These are phyloP conservation scores for Pogonophryne albipinna DNA, from an alignment of 2,797 vertebrate genomes.

Conservation along the genomic window DNA sequence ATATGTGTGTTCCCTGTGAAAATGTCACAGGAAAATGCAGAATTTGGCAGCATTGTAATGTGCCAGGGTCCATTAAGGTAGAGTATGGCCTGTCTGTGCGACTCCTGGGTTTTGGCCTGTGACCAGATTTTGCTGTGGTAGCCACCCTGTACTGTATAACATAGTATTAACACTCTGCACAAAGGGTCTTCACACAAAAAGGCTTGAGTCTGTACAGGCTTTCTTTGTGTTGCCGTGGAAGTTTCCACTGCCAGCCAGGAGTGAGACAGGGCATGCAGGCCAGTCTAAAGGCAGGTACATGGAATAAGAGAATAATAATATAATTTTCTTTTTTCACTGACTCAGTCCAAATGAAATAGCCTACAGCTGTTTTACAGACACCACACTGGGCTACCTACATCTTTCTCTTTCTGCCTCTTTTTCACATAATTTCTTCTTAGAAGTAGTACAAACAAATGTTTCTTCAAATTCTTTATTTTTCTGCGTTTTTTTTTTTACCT, in stretches of 20 bases:
- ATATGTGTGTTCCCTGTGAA: slow-evolving; percentile 18
- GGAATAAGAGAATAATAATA: slow-evolving; percentile 67
- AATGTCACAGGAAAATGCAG: slow-evolving; percentile 16
- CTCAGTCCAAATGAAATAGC: slow-evolving; percentile 80
- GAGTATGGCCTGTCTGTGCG: slow-evolving; percentile 3
- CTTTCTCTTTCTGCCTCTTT: slow-evolving; percentile 24
- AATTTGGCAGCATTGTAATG: slow-evolving; percentile 15
- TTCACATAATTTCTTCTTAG: neutral
- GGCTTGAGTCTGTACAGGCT: slow-evolving; percentile 64
- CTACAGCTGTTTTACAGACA: slow-evolving; percentile 78
- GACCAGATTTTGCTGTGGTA: slow-evolving; percentile 47
- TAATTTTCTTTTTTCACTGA: slow-evolving; percentile 70
- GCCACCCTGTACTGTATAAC: slow-evolving; percentile 60
- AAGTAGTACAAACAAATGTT: neutral
- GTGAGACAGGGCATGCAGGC: slow-evolving; percentile 59
- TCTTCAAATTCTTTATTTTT: neutral
- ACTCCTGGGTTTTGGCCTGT: slow-evolving; percentile 25
- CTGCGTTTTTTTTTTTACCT: neutral
- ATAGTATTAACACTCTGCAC: slow-evolving; percentile 66
- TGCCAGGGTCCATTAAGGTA: slow-evolving; percentile 23
- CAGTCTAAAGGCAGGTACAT: slow-evolving; percentile 80
- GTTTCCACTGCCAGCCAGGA: slow-evolving; percentile 77
- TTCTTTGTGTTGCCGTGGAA: slow-evolving; percentile 82
- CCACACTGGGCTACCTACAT: slow-evolving; percentile 43
- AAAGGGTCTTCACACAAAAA: slow-evolving; percentile 72